These are phyloP conservation scores for Platycheirus rosarum DNA, from an alignment of 2,888 invertebrate genomes.

Conservation along the genomic window DNA sequence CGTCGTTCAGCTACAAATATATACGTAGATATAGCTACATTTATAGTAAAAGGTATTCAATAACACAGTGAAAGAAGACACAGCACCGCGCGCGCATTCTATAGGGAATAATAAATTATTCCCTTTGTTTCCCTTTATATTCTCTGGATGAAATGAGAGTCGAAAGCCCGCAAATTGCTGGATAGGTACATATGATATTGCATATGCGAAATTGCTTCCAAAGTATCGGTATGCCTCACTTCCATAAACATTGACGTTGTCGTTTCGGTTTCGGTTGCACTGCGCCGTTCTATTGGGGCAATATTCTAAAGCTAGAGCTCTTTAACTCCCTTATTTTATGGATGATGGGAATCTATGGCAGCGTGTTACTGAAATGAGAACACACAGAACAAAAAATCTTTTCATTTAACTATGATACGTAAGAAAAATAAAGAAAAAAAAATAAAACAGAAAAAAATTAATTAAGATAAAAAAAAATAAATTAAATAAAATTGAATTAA, in stretches of 20 bases:
- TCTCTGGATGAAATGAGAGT: slow-evolving; percentile 23
- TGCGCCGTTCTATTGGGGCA: slow-evolving; percentile 20
- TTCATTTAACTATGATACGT: no score
- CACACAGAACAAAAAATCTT: no score
- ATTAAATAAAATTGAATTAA: no score
- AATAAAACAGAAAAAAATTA: no score
- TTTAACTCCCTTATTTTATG: no score
- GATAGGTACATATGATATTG: slow-evolving; percentile 31
- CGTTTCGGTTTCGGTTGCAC: no score
- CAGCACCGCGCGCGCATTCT: slow-evolving; percentile 23
- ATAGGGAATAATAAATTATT: slow-evolving; percentile 54
- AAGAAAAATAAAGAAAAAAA: no score
- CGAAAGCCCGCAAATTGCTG: slow-evolving; percentile 16
- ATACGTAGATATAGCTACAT: neutral
- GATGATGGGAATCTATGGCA: no score
- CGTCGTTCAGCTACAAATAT: slow-evolving; percentile 13
- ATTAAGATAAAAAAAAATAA: no score
- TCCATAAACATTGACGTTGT: neutral
- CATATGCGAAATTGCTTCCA: slow-evolving; percentile 59
- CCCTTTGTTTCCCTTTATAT: slow-evolving; percentile 63
- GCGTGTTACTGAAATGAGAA: no score
- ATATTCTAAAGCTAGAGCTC: slow-evolving; percentile 11
- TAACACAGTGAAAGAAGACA: slow-evolving; percentile 43
- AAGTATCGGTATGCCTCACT: slow-evolving; percentile 57
- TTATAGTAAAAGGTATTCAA: slow-evolving; percentile 23